These are phyloP conservation scores for Tinea pellionella DNA, from an alignment of 2,888 invertebrate species.

Conservation along the genomic window DNA sequence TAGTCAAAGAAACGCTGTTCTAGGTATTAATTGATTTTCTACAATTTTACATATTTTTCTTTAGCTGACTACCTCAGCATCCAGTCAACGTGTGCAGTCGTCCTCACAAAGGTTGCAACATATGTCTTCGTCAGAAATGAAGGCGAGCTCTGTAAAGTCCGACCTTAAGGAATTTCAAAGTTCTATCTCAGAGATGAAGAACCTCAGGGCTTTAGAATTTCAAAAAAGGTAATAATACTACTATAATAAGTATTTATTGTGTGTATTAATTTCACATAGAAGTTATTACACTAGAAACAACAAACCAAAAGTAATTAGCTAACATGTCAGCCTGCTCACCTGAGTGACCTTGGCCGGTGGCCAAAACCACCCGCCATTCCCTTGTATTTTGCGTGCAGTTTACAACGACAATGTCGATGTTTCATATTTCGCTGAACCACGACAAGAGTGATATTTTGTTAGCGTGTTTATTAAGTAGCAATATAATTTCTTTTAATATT, in stretches of 20 bases:
- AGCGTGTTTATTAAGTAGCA: too few species aligned
- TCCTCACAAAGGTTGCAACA: conserved; percentile 66
- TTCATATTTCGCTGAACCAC: conserved; percentile 22
- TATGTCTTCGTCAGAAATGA: conserved; percentile 77
- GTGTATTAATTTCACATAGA: not conserved
- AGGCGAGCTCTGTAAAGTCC: conserved; percentile 85
- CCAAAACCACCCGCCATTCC: conserved; percentile 58
- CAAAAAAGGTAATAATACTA: conserved; percentile 41
- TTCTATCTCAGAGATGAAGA: conserved; percentile 90
- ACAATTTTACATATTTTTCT: conserved; percentile 17
- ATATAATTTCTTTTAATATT: not conserved
- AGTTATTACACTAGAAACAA: not conserved
- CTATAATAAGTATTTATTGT: not conserved
- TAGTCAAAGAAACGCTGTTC: too few species aligned
- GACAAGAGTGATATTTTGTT: not conserved
- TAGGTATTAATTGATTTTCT: too few species aligned
- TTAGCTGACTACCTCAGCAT: conserved; percentile 64
- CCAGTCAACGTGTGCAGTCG: conserved; percentile 70
- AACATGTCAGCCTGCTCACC: conserved; percentile 50
- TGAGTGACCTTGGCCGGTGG: conserved; percentile 59
- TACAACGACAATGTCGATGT: conserved; percentile 57
- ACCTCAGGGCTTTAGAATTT: conserved; percentile 65
- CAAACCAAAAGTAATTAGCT: conserved; percentile 17
- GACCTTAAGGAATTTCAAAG: conserved; percentile 83
- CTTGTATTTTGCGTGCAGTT: conserved; percentile 54